Evolutionary conservation across 2,113 vertebrate genomes (phyloP), one percentile per base, ranked within the genome.

Genomic region (Acanthochromis polyacanthus): DNA sequence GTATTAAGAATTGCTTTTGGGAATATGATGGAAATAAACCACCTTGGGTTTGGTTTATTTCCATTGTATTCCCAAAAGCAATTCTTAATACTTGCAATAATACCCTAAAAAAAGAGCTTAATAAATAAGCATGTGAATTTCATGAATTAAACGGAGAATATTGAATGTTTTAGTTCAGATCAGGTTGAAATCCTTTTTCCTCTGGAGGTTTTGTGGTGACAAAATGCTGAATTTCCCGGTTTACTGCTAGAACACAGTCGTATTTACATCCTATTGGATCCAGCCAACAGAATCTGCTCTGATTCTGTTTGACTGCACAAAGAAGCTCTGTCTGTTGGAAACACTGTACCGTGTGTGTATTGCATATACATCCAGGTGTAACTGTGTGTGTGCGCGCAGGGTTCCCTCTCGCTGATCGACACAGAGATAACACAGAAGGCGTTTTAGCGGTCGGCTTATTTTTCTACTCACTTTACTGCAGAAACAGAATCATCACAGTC

Each of bases 241-340:
- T 64, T 61, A 50, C 51, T 50, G 23, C 57, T 40, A 4, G 70
- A 60, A 48, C 28, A 4, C 30, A 7, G 7, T 32, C 25, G 12
- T 22, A 40, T 69, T 32, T 53, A 7, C 16, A 43, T 43, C 32
- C 10, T 10, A 36, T 9, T 36, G 32, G 32, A 36, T 36, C 32
- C 32, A 8, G 19, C 51, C 67, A 65, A 60, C 73, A 23, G 16
- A n/a, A 48, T 57, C 32, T 25, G 25, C 25, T 25, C 25, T 25
- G 25, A 25, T 25, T 25, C 25, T 12, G 28, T 82, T 69, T 52
- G 81, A 72, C 60, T 65, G 28, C 71, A 57, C 86, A 90, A 88
- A 86, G 81, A 50, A 57, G 69, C 78, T 83, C 70, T 91, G 85
- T 89, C 60, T 64, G 0, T 28, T 43, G 19, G 30, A 57, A 59